phyloP scores from a whole-genome alignment of 2,888 invertebrate genomes.

The Cremastinae sp. region DNA sequence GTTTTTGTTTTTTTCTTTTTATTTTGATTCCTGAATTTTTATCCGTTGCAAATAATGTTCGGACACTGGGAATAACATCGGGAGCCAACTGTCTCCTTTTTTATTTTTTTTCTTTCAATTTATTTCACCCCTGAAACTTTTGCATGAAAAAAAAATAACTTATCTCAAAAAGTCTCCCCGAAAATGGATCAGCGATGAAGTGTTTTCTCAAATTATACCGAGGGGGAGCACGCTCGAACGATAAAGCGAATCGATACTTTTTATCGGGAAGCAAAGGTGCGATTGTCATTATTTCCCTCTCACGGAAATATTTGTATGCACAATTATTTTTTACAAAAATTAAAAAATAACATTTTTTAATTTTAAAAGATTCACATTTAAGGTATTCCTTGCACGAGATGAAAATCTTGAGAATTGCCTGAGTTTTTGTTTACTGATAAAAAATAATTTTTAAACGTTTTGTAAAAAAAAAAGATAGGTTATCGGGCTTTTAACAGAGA shows the following conservation, averaged over 20 bases:
- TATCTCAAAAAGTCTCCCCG: background rate
- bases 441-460: too few relatives aligned
- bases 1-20: conserved; percentile 28
- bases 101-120: background rate
- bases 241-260: conserved; percentile 60
- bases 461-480: too few relatives aligned
- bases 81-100: conserved; percentile 14
- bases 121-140: background rate
- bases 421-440: too few relatives aligned
- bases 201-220: background rate
- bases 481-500: too few relatives aligned
- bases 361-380: too few relatives aligned
- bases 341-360: too few relatives aligned
- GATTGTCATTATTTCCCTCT: too few relatives aligned
- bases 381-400: too few relatives aligned
- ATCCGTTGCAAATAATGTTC: background rate
- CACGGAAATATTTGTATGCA: too few relatives aligned
- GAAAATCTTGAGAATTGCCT: too few relatives aligned
- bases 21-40: background rate
- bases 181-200: conserved; percentile 4
- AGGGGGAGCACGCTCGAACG: conserved; percentile 40
- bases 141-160: background rate
- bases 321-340: too few relatives aligned
- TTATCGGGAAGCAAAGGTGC: background rate
- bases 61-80: background rate